These are phyloP conservation scores for Coccyzus lansbergi DNA, from an alignment of 2,797 vertebrate genomes.

Conservation along the genomic window DNA sequence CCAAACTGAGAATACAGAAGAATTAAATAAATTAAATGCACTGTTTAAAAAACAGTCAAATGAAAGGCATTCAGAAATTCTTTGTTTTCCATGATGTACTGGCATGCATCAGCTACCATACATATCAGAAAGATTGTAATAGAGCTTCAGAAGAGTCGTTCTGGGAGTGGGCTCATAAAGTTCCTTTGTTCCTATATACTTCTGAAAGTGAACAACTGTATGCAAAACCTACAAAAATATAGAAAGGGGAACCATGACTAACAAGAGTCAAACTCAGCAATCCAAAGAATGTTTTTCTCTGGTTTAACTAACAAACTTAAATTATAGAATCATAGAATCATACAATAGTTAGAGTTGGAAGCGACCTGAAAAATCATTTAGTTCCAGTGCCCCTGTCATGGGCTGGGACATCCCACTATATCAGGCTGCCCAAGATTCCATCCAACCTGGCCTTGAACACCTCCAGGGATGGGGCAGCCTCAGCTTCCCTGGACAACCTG, in stretches of 20 bases:
- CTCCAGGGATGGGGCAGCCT: too few relatives aligned
- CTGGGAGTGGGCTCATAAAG: not conserved
- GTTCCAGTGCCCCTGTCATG: too few relatives aligned
- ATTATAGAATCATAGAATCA: too few relatives aligned
- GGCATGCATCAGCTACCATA: not conserved
- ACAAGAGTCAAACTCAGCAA: not conserved
- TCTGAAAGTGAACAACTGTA: not conserved
- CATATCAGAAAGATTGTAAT: not conserved
- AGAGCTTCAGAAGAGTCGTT: not conserved
- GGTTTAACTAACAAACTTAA: not conserved
- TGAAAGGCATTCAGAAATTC: not conserved
- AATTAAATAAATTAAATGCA: not conserved
- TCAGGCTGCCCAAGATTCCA: too few relatives aligned
- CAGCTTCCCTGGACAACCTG: too few relatives aligned
- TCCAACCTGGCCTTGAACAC: too few relatives aligned
- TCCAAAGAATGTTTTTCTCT: not conserved
- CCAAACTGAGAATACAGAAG: not conserved
- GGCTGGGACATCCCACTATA: too few relatives aligned
- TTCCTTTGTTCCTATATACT: not conserved
- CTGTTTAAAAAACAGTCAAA: not conserved
- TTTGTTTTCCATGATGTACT: not conserved
- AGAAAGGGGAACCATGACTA: not conserved
- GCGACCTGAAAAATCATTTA: too few relatives aligned
- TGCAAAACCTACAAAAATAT: not conserved
- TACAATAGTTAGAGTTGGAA: too few relatives aligned